Evolutionary conservation across 2,888 invertebrate species (phyloP).

Genomic region (Eupithecia insigniata): DNA sequence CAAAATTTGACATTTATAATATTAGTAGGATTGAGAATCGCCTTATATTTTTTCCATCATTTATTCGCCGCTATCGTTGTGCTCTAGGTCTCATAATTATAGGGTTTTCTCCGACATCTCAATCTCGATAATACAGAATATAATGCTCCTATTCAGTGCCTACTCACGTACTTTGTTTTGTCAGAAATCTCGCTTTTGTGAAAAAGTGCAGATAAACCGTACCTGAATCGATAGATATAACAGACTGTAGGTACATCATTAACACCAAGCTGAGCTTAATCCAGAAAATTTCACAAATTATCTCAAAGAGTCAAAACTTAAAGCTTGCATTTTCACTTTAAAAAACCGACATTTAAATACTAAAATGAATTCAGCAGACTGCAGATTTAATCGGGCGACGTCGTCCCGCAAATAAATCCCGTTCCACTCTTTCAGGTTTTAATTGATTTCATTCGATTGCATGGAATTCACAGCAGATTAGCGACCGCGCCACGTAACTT

Average conservation of each 20-base stretch:
- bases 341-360: not conserved
- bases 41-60: too few species aligned
- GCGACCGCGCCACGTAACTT: not conserved
- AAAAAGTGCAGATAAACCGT: too few species aligned
- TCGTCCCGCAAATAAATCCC: slow-evolving; percentile 27
- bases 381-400: slow-evolving; percentile 15
- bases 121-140: too few species aligned
- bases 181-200: not conserved
- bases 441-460: slow-evolving; percentile 34
- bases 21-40: too few species aligned
- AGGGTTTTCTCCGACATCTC: too few species aligned
- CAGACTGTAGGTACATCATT: not conserved
- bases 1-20: too few species aligned
- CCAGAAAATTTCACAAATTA: not conserved
- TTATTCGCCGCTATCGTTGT: too few species aligned
- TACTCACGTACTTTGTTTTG: not conserved
- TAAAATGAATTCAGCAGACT: slow-evolving; percentile 8
- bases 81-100: too few species aligned
- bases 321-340: not conserved
- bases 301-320: not conserved
- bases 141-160: not conserved
- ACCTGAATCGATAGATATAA: not conserved
- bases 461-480: slow-evolving; percentile 20
- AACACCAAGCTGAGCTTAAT: not conserved
- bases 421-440: slow-evolving; percentile 27